phyloP scores from a whole-genome alignment of 2,113 vertebrate species.

The Atrichornis clamosus region DNA sequence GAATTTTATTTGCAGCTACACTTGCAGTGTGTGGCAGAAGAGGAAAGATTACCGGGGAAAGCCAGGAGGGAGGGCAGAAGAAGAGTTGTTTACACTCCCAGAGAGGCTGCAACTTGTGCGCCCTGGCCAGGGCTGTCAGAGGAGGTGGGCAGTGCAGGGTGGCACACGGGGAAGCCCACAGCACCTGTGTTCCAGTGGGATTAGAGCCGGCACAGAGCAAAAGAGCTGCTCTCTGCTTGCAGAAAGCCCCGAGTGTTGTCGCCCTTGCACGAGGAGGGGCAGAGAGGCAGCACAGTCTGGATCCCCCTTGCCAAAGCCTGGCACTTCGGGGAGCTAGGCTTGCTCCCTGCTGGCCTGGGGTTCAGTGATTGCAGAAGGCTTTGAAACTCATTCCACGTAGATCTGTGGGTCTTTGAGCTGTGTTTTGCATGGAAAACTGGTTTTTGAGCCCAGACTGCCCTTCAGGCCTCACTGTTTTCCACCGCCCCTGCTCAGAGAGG shows the following conservation, averaged over 20 bases:
- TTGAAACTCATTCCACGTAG: rapidly evolving
- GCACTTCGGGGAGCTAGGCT: background rate
- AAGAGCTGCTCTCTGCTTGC: background rate
- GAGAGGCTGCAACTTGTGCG: rapidly evolving
- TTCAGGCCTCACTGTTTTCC: rapidly evolving
- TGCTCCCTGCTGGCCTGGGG: background rate
- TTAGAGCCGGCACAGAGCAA: background rate
- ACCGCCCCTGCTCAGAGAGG: background rate
- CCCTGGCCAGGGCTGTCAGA: background rate
- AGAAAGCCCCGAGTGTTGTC: rapidly evolving
- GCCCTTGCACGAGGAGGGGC: background rate
- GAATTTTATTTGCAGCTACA: background rate
- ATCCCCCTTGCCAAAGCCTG: background rate
- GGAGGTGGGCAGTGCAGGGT: background rate
- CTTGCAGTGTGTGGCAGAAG: background rate
- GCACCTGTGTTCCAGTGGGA: background rate
- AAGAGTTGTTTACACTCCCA: rapidly evolving
- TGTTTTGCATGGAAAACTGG: background rate
- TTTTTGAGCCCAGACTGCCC: background rate
- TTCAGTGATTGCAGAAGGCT: rapidly evolving
- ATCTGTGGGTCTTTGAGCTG: background rate
- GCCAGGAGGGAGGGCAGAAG: background rate
- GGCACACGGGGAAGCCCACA: rapidly evolving
- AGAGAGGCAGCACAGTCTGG: rapidly evolving
- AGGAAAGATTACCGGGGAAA: background rate